Percentiles rank a stretch among this genome's conserved stretches.
phyloP scores from a whole-genome alignment of 2,797 vertebrate genomes.

The Clamator glandarius region DNA sequence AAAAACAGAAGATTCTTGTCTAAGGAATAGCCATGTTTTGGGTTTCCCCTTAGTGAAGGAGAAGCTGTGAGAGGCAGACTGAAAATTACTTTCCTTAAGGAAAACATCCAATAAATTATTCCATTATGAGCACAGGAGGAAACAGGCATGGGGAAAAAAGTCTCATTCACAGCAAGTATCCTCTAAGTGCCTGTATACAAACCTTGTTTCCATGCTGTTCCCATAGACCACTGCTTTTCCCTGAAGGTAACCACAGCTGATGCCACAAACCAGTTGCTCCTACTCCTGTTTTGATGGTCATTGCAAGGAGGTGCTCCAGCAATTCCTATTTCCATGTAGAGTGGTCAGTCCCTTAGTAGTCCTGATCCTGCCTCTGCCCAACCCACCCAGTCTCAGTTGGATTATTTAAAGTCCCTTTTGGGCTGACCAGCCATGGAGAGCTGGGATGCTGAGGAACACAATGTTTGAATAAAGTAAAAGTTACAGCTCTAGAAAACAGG shows the following conservation, averaged over 20 bases:
- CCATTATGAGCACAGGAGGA: background rate
- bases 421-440: background rate
- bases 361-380: background rate
- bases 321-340: background rate
- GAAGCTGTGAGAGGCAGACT: background rate
- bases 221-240: background rate
- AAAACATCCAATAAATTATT: background rate
- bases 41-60: background rate
- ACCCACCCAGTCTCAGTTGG: rapidly evolving
- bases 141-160: background rate
- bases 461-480: background rate
- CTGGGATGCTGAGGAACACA: background rate
- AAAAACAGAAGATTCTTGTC: background rate
- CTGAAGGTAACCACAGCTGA: background rate
- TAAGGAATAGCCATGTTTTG: background rate
- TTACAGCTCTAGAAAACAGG: background rate
- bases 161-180: background rate
- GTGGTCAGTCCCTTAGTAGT: background rate
- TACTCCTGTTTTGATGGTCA: background rate
- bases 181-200: background rate
- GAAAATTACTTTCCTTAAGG: background rate
- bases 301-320: background rate
- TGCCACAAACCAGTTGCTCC: background rate
- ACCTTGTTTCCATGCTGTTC: background rate
- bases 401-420: background rate